These are phyloP conservation scores for Andricus grossulariae DNA, from an alignment of 1,140 invertebrate species.

Conservation along the genomic window DNA sequence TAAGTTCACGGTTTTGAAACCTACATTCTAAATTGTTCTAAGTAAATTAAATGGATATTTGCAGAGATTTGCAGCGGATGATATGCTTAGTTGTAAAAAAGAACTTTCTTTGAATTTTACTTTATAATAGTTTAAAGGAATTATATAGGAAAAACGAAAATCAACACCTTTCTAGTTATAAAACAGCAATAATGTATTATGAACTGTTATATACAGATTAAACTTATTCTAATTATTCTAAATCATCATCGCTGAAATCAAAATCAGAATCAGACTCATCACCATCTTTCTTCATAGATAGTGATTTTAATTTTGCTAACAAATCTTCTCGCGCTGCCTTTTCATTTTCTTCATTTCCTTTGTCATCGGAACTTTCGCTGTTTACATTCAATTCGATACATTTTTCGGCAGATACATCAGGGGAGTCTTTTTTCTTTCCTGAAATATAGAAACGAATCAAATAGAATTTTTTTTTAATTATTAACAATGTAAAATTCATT, in stretches of 20 bases:
- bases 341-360: constrained; percentile 33
- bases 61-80: too few species aligned
- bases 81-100: too few species aligned
- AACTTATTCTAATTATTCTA: constrained; percentile 35
- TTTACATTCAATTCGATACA: constrained; percentile 23
- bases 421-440: constrained; percentile 25
- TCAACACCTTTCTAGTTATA: background rate
- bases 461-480: constrained; percentile 18
- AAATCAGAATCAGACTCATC: constrained; percentile 55
- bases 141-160: constrained; percentile 12
- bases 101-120: too few species aligned
- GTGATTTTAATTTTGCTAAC: constrained; percentile 68
- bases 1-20: too few species aligned
- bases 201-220: background rate
- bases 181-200: background rate
- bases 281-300: constrained; percentile 62
- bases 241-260: constrained; percentile 49
- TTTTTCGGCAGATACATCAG: constrained; percentile 14
- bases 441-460: constrained; percentile 33
- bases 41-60: too few species aligned
- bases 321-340: constrained; percentile 60
- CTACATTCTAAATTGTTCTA: too few species aligned
- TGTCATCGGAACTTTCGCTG: constrained; percentile 28
- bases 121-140: too few species aligned
- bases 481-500: too few species aligned